These are phyloP conservation scores for Gorsachius magnificus DNA, from an alignment of 2,797 vertebrate species.

Conservation along the genomic window DNA sequence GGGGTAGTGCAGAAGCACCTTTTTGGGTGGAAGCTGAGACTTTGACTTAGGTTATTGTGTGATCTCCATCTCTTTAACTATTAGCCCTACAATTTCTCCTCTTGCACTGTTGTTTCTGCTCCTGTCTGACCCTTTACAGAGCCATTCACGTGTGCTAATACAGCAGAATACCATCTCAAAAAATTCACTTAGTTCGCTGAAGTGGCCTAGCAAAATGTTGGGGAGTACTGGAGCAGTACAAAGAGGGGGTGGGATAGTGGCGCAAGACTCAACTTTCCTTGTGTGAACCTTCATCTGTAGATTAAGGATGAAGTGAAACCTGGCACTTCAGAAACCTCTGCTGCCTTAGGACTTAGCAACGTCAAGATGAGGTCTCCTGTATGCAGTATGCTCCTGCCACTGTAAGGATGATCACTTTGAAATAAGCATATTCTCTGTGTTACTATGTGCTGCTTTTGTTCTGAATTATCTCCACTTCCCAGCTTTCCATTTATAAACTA, in stretches of 20 bases:
- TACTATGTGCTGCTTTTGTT: background rate
- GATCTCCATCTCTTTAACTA: background rate
- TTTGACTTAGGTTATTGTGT: background rate
- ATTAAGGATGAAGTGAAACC: background rate
- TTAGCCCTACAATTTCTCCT: background rate
- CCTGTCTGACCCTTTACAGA: background rate
- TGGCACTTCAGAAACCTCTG: background rate
- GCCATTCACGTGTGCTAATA: background rate
- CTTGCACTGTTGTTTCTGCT: background rate
- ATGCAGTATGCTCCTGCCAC: background rate
- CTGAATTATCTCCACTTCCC: background rate
- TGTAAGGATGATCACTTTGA: background rate
- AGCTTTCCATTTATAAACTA: background rate
- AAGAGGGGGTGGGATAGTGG: background rate
- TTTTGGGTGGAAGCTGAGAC: background rate
- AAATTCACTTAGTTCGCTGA: background rate
- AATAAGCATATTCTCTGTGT: background rate
- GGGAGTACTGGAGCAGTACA: background rate
- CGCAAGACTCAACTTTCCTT: background rate
- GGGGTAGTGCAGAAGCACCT: background rate
- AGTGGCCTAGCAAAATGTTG: background rate
- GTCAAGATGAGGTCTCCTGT: background rate
- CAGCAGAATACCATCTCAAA: background rate
- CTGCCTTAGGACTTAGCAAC: background rate
- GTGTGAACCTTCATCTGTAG: background rate